Percentiles rank a stretch among this genome's conserved stretches.
phyloP scores from a whole-genome alignment of 2,888 invertebrate genomes.

The Dione juno region DNA sequence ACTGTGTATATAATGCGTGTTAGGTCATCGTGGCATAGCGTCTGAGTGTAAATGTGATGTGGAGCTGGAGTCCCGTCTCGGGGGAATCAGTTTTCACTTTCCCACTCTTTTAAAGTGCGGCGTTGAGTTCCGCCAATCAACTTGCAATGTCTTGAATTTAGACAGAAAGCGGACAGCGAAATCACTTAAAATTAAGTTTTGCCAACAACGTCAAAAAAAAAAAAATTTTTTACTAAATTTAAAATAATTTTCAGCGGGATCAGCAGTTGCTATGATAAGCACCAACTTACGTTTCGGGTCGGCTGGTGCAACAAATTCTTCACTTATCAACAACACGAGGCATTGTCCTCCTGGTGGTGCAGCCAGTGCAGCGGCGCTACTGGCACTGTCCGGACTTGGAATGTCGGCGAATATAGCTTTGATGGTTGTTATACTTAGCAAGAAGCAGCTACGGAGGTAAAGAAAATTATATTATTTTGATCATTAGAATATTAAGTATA shows the following conservation, averaged over 20 bases:
- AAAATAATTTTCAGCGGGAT: slow-evolving; percentile 75
- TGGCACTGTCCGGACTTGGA: slow-evolving; percentile 89
- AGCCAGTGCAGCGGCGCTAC: slow-evolving; percentile 90
- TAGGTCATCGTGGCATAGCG: too few relatives aligned
- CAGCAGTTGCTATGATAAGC: slow-evolving; percentile 90
- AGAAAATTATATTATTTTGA: not conserved
- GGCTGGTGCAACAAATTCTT: slow-evolving; percentile 85
- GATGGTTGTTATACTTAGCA: slow-evolving; percentile 91
- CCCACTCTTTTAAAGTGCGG: too few relatives aligned
- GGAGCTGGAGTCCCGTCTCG: too few relatives aligned
- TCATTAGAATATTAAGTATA: not conserved
- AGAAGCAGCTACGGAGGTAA: slow-evolving; percentile 91
- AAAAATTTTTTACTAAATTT: not conserved
- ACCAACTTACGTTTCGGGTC: slow-evolving; percentile 89
- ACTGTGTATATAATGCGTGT: too few relatives aligned
- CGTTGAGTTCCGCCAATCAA: too few relatives aligned
- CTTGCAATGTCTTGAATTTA: too few relatives aligned
- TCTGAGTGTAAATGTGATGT: too few relatives aligned
- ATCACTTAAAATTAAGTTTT: too few relatives aligned
- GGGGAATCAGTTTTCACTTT: too few relatives aligned
- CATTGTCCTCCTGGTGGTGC: slow-evolving; percentile 92
- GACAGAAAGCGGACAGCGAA: too few relatives aligned
- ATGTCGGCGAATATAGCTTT: slow-evolving; percentile 92
- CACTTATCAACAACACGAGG: slow-evolving; percentile 87
- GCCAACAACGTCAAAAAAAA: too few relatives aligned